A percentile compares a stretch with the other conserved stretches of the same genome.
These are phyloP conservation scores for Corythornis madagascariensis DNA, from an alignment of 2,113 vertebrate genomes.

Conservation along the genomic window DNA sequence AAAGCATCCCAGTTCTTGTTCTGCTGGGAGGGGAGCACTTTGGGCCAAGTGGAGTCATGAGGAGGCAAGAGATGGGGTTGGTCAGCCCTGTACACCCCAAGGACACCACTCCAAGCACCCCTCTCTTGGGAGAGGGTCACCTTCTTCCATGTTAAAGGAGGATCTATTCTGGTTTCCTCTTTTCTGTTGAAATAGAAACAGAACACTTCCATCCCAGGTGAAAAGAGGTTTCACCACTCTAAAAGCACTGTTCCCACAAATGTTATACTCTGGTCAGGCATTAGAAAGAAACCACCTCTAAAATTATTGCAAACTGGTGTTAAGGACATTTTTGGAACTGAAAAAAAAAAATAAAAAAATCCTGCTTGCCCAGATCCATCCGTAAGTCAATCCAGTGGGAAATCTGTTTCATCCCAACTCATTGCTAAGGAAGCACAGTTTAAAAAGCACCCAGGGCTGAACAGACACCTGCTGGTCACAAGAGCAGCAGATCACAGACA, in stretches of 20 bases:
- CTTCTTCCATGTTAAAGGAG: accelerated
- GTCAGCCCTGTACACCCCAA: accelerated
- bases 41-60: accelerated
- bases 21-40: accelerated
- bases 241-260: not conserved
- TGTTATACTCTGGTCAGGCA: not conserved
- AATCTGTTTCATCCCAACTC: not conserved
- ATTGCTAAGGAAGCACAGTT: not conserved
- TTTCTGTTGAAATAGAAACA: not conserved
- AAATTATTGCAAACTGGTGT: not conserved
- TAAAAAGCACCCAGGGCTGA: not conserved
- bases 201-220: not conserved
- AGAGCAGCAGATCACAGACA: not conserved
- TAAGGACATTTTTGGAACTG: not conserved
- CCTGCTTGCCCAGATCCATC: not conserved
- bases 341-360: not conserved
- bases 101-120: accelerated
- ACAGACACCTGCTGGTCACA: not conserved
- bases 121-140: not conserved
- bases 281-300: not conserved
- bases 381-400: not conserved
- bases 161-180: not conserved
- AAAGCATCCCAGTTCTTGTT: not conserved
- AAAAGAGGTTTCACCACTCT: not conserved
- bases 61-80: not conserved